Evolutionary conservation across 2,888 invertebrate genomes (phyloP).

Genomic region (Aspidiotus destructor): DNA sequence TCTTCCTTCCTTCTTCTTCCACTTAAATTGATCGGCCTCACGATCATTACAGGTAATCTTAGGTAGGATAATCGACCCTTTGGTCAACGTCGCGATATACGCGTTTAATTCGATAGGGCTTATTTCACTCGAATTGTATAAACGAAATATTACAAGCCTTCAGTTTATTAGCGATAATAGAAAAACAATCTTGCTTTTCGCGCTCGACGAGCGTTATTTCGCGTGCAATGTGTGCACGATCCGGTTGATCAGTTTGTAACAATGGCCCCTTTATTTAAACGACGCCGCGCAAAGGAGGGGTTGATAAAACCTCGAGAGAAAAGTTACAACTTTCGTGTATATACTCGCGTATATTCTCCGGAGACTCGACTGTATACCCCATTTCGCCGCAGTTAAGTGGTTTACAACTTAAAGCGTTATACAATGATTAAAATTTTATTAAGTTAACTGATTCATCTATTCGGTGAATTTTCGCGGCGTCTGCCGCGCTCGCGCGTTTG

Average conservation of each 20-base stretch:
- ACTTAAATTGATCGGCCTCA: too few species aligned
- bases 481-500: slow-evolving; percentile 7
- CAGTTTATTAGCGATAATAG: slow-evolving; percentile 23
- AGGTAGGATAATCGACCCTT: too few species aligned
- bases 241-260: slow-evolving; percentile 30
- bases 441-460: slow-evolving; percentile 33
- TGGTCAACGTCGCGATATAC: too few species aligned
- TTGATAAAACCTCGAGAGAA: slow-evolving; percentile 31
- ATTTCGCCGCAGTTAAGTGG: slow-evolving; percentile 33
- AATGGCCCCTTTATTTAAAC: slow-evolving; percentile 29
- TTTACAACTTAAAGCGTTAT: slow-evolving; percentile 33
- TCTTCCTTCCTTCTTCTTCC: too few species aligned
- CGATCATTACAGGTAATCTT: too few species aligned
- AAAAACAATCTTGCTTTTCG: slow-evolving; percentile 23
- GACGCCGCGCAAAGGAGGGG: slow-evolving; percentile 9
- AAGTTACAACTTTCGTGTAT: slow-evolving; percentile 28
- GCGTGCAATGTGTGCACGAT: background rate
- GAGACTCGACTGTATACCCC: slow-evolving; percentile 29
- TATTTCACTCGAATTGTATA: too few species aligned
- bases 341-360: slow-evolving; percentile 17
- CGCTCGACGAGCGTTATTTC: slow-evolving; percentile 1
- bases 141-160: background rate
- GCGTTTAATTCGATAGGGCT: too few species aligned
- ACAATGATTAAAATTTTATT: slow-evolving; percentile 33
- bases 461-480: slow-evolving; percentile 24